Conservation (phyloP, 1,140 invertebrate genomes). For the Bombus vancouverensis region DNA sequence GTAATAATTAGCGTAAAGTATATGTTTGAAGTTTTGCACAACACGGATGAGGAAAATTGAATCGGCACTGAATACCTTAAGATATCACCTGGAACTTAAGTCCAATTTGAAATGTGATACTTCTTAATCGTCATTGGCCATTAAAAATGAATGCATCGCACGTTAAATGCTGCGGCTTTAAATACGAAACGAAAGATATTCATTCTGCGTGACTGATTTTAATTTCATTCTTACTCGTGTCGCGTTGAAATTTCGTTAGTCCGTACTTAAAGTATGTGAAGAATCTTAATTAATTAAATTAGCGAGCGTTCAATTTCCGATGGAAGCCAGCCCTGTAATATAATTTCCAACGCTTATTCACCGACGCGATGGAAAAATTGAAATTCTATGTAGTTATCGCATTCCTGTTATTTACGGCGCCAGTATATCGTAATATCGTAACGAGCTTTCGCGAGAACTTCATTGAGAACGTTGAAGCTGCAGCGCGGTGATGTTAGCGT, state of each 20-base stretch:
- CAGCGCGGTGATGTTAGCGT: neutral
- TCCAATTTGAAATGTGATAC: too few relatives aligned
- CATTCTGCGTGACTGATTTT: neutral
- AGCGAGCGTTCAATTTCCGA: neutral
- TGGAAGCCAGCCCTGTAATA: neutral
- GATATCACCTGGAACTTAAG: too few relatives aligned
- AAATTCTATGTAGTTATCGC: neutral
- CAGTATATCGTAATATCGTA: neutral
- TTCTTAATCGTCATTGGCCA: too few relatives aligned
- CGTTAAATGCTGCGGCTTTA: too few relatives aligned
- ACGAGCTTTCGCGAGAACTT: neutral
- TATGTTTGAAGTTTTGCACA: too few relatives aligned
- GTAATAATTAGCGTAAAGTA: too few relatives aligned
- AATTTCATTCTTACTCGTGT: neutral
- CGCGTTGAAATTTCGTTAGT: neutral
- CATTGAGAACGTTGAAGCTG: neutral
- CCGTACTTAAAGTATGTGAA: neutral
- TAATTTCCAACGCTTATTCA: neutral
- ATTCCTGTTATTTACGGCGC: neutral
- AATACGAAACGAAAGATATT: too few relatives aligned
- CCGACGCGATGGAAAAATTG: neutral
- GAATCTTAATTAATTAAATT: neutral
- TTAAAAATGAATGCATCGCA: too few relatives aligned
- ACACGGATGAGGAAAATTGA: too few relatives aligned
- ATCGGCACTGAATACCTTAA: too few relatives aligned